Conservation (phyloP, 2,888 invertebrate species). For the Tetragonula carbonaria region DNA sequence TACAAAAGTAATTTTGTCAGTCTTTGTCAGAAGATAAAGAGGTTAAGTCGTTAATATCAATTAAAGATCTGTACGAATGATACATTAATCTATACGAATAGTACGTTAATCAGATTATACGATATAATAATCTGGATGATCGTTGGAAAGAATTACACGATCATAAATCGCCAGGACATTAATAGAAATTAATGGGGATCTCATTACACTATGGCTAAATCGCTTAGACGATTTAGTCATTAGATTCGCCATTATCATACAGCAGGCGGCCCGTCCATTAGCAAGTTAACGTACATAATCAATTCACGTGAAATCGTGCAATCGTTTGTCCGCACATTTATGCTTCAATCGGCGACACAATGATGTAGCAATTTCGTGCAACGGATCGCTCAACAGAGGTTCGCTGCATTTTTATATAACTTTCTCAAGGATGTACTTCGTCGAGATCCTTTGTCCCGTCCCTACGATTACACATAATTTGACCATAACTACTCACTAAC, state of each 20-base stretch:
- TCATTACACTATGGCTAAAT: background rate
- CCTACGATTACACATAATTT: background rate
- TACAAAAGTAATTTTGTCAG: no score
- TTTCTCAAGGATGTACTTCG: conserved; percentile 11
- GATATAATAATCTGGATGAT: background rate
- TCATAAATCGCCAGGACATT: background rate
- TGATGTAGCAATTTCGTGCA: conserved; percentile 20
- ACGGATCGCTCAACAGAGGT: conserved; percentile 13
- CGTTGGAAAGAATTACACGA: background rate
- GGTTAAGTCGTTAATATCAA: background rate
- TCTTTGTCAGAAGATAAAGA: no score
- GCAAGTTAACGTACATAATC: background rate
- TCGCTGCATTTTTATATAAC: conserved; percentile 52
- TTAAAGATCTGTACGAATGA: background rate
- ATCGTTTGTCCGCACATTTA: background rate
- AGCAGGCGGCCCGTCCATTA: background rate
- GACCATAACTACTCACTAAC: background rate
- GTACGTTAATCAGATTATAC: background rate
- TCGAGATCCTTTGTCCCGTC: background rate
- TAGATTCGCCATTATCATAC: background rate
- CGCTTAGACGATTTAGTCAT: conserved; percentile 31
- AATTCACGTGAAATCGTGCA: conserved; percentile 4
- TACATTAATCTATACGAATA: background rate
- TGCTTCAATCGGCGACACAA: background rate
- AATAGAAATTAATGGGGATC: conserved; percentile 16